phyloP scores from a whole-genome alignment of 2,888 invertebrate genomes.

The Sinelater perroti region DNA sequence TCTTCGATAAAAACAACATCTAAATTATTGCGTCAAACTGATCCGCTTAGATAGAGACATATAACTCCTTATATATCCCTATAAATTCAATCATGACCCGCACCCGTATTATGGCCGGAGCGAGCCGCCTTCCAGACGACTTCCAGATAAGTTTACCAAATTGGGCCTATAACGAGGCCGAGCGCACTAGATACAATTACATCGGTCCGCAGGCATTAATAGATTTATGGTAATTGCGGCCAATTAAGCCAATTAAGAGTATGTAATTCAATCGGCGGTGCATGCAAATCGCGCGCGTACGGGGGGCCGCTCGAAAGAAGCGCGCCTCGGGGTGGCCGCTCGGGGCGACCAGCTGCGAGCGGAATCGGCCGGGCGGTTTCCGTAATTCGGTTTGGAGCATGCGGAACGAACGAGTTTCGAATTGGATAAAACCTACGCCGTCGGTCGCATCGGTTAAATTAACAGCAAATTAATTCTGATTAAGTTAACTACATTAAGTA shows the following conservation, averaged over 20 bases:
- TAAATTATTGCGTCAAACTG: conserved; percentile 36
- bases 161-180: conserved; percentile 25
- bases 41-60: conserved; percentile 40
- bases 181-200: conserved; percentile 31
- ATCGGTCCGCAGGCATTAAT: conserved; percentile 27
- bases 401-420: conserved; percentile 46
- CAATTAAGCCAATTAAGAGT: conserved; percentile 27
- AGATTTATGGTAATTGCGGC: conserved; percentile 29
- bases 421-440: conserved; percentile 53
- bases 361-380: conserved; percentile 36
- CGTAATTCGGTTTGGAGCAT: conserved; percentile 38
- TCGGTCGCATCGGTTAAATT: conserved; percentile 57
- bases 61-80: conserved; percentile 19
- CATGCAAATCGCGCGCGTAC: conserved; percentile 1
- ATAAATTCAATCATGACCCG: conserved; percentile 27
- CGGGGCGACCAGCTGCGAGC: background rate
- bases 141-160: conserved; percentile 29
- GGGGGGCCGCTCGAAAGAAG: background rate
- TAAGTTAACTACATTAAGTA: conserved; percentile 58
- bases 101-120: conserved; percentile 27
- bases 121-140: conserved; percentile 18
- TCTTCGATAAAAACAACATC: conserved; percentile 39
- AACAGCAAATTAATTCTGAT: conserved; percentile 59
- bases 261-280: conserved; percentile 22
- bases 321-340: background rate